Evolutionary conservation across 2,888 invertebrate genomes (phyloP).

Genomic region (Platynereis dumerilii): DNA sequence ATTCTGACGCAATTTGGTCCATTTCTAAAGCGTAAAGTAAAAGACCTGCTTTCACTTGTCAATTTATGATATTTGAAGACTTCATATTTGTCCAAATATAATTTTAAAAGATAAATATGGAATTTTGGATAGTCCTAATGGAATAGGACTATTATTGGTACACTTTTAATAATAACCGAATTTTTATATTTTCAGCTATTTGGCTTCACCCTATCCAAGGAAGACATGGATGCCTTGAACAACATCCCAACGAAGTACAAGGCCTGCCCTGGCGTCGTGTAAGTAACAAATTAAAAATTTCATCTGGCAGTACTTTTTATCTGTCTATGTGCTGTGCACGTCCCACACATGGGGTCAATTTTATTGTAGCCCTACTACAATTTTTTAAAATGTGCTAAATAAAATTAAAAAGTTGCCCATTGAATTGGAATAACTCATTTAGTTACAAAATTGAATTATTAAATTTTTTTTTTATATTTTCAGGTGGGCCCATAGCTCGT

Average conservation of each 20-base stretch:
- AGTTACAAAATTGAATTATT: background rate
- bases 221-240: conserved; percentile 45
- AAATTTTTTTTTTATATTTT: background rate
- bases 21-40: background rate
- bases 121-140: no score
- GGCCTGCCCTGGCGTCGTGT: background rate
- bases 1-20: no score
- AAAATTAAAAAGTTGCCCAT: background rate
- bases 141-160: no score
- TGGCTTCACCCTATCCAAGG: conserved; percentile 48
- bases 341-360: no score
- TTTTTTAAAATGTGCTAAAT: no score
- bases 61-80: background rate
- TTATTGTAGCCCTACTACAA: no score
- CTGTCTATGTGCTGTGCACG: no score
- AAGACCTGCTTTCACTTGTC: background rate
- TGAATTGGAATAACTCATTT: background rate
- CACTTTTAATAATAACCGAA: no score
- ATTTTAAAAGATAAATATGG: background rate
- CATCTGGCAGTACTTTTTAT: no score
- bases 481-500: conserved; percentile 6
- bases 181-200: conserved; percentile 43
- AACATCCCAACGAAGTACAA: background rate
- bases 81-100: background rate
- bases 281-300: background rate